Evolutionary conservation across 2,113 vertebrate genomes (phyloP).

Genomic region (Corythoichthys intestinalis): DNA sequence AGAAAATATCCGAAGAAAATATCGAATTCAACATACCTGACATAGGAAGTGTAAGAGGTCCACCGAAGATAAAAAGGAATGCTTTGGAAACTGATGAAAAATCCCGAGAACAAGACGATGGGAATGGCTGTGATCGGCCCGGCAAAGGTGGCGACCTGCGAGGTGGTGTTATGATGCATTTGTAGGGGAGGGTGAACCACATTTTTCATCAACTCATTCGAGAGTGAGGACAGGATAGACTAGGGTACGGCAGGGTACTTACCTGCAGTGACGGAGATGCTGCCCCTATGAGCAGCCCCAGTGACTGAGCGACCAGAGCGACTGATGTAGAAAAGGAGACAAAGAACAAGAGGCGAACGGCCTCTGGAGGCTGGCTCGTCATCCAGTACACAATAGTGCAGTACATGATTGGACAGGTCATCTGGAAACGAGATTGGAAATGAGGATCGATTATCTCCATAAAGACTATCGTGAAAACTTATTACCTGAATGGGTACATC

Average conservation of each 20-base stretch:
- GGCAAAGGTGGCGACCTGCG: conserved; percentile 93
- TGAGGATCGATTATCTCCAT: too few species aligned
- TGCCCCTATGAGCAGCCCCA: conserved; percentile 92
- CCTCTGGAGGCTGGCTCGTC: conserved; percentile 92
- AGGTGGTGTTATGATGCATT: not conserved
- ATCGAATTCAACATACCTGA: conserved; percentile 77
- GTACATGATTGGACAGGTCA: conserved; percentile 90
- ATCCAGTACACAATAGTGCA: conserved; percentile 99
- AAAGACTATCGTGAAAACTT: too few species aligned
- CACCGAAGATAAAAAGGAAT: conserved; percentile 96
- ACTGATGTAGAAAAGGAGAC: conserved; percentile 88
- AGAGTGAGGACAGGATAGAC: not conserved
- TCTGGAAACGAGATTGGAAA: conserved; percentile 58
- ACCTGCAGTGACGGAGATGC: conserved; percentile 95
- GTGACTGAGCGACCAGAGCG: conserved; percentile 89
- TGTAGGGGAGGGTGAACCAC: not conserved
- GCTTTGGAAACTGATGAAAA: conserved; percentile 98
- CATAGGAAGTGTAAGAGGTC: conserved; percentile 96
- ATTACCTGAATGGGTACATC: conserved; percentile 98
- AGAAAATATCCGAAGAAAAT: too few species aligned
- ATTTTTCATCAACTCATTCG: not conserved
- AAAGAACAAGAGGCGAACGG: conserved; percentile 86
- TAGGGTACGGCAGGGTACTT: not conserved
- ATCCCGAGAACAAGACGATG: conserved; percentile 94
- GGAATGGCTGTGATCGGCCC: conserved; percentile 94